A percentile compares a stretch with the other conserved stretches of the same genome.
phyloP scores from a whole-genome alignment of 1,140 invertebrate species.

The Drosophila equinoxialis region DNA sequence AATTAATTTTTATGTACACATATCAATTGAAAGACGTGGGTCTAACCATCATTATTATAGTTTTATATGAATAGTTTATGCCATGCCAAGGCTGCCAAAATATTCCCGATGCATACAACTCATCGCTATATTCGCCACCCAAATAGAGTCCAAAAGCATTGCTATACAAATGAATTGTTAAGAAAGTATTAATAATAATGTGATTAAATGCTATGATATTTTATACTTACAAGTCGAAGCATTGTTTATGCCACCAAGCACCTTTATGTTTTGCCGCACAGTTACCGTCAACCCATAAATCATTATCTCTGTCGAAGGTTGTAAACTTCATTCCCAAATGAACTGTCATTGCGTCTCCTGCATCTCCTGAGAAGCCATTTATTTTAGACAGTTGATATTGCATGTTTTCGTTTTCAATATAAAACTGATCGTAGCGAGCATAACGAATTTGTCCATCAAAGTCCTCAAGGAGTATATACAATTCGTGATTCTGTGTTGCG shows the following conservation, averaged over 20 bases:
- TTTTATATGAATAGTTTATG: not conserved
- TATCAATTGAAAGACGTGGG: not conserved
- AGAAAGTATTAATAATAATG: too few species aligned
- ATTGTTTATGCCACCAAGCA: not conserved
- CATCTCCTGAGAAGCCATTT: not conserved
- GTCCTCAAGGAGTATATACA: constrained; percentile 2
- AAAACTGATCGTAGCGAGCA: constrained; percentile 3
- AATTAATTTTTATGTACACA: too few species aligned
- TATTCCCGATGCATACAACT: not conserved
- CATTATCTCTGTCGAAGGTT: constrained; percentile 1
- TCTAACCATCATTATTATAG: constrained; percentile 13
- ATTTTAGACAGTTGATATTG: not conserved
- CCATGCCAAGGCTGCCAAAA: not conserved
- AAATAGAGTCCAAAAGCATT: not conserved
- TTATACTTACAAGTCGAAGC: not conserved
- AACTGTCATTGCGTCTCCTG: not conserved
- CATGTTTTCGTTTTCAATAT: not conserved
- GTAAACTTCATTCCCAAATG: not conserved
- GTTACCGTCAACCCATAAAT: not conserved
- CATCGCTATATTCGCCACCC: not conserved
- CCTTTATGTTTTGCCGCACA: not conserved
- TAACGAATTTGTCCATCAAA: not conserved
- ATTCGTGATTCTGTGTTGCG: not conserved
- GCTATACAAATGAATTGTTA: not conserved
- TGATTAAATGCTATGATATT: not conserved